Percentiles rank a stretch among this genome's conserved stretches.
Evolutionary conservation across 1,140 invertebrate genomes (phyloP).

Genomic region (Chymomyza costata): DNA sequence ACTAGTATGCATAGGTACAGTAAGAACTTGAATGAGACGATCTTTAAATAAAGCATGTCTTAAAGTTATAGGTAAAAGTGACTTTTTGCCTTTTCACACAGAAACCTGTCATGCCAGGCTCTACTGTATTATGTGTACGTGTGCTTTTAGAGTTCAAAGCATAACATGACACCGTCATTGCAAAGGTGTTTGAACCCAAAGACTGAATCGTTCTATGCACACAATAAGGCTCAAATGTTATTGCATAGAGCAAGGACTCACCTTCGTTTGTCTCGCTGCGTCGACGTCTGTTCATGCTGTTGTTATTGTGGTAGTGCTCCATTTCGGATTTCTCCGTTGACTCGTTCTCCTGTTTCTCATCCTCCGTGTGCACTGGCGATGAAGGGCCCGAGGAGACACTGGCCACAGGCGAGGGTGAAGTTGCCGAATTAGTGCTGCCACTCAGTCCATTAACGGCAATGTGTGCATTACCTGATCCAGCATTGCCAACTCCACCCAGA

Average conservation of each 20-base stretch:
- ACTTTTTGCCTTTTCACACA: too few relatives aligned
- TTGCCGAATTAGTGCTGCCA: constrained; percentile 60
- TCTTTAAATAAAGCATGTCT: too few relatives aligned
- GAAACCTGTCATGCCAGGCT: too few relatives aligned
- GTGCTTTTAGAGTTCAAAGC: too few relatives aligned
- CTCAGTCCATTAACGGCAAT: constrained; percentile 38
- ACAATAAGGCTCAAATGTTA: too few relatives aligned
- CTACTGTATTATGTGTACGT: too few relatives aligned
- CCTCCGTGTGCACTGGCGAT: constrained; percentile 76
- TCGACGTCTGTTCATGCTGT: constrained; percentile 51
- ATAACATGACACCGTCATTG: too few relatives aligned
- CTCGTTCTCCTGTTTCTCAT: constrained; percentile 78
- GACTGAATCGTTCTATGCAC: too few relatives aligned
- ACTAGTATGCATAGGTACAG: too few relatives aligned
- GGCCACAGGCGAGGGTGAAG: constrained; percentile 61
- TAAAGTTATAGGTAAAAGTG: too few relatives aligned
- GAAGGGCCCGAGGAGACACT: constrained; percentile 76
- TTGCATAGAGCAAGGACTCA: too few relatives aligned
- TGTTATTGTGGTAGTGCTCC: constrained; percentile 34
- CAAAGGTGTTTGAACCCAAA: constrained; percentile 57
- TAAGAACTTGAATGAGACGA: too few relatives aligned
- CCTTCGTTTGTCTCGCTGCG: constrained; percentile 74
- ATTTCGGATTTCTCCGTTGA: constrained; percentile 76
- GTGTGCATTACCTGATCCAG: constrained; percentile 6
- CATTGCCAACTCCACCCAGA: constrained; percentile 13